phyloP scores from a whole-genome alignment of 2,113 vertebrate species.

The Chamaetylas fuelleborni region DNA sequence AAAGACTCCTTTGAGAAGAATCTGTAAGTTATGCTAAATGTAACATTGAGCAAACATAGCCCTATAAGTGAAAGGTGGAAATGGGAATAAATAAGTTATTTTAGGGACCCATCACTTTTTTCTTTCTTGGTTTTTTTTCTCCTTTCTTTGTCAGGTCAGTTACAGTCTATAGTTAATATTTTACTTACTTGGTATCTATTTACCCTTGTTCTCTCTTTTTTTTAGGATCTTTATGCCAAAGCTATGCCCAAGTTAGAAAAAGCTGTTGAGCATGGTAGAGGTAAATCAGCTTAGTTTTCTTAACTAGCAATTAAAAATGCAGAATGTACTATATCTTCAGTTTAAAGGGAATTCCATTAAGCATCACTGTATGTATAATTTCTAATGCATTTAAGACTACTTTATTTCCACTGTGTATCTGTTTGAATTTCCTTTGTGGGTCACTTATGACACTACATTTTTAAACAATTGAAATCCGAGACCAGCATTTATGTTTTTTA shows the following conservation, averaged over 20 bases:
- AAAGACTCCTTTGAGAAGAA: neutral
- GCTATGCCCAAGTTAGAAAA: constrained; percentile 79
- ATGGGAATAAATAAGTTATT: neutral
- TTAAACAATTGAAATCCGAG: neutral
- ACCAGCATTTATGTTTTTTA: neutral
- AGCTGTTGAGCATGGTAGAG: constrained; percentile 76
- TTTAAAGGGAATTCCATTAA: neutral
- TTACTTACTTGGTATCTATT: neutral
- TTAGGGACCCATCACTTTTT: neutral
- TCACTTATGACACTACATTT: neutral
- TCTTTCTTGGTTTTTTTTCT: neutral
- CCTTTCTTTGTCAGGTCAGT: neutral
- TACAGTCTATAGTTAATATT: neutral
- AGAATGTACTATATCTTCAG: neutral
- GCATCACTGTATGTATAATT: neutral
- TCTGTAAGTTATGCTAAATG: neutral
- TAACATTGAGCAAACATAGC: neutral
- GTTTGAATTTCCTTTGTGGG: neutral
- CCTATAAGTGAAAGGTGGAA: neutral
- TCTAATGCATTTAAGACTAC: neutral
- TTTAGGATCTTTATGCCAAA: constrained; percentile 78
- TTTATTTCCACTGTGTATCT: neutral
- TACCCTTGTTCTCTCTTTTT: constrained; percentile 10
- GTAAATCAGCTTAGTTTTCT: constrained; percentile 74
- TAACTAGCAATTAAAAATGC: constrained; percentile 3